Conservation (phyloP, 1,140 invertebrate genomes). For the Heliconius melpomene region DNA sequence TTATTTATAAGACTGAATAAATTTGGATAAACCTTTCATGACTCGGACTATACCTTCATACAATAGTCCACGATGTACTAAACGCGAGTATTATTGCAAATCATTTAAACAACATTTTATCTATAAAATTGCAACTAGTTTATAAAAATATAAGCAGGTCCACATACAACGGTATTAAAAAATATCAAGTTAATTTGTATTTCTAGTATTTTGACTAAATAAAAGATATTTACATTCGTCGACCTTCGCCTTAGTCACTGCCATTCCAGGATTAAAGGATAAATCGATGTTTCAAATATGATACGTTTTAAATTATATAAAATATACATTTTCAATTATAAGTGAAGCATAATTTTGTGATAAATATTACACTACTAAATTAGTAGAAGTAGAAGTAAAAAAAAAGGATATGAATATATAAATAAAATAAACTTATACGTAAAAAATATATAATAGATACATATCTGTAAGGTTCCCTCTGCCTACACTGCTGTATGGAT, state of each 20-base stretch:
- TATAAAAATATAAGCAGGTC: constrained; percentile 19
- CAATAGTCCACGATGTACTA: constrained; percentile 12
- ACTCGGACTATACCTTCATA: not conserved
- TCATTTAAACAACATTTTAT: constrained; percentile 14
- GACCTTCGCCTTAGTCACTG: constrained; percentile 31
- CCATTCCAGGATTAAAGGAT: constrained; percentile 19
- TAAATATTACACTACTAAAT: too few species aligned
- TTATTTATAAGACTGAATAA: not conserved
- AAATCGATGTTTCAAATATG: not conserved
- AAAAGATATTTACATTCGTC: constrained; percentile 71
- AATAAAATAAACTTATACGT: too few species aligned
- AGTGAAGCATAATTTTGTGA: too few species aligned
- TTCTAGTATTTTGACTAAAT: constrained; percentile 70
- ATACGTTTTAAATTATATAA: too few species aligned
- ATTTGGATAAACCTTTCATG: not conserved
- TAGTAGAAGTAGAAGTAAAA: too few species aligned
- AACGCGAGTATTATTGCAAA: constrained; percentile 7
- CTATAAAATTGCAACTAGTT: constrained; percentile 18
- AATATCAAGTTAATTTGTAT: constrained; percentile 70
- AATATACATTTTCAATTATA: too few species aligned
- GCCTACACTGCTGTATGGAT: not conserved
- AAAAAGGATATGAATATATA: too few species aligned
- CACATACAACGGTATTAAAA: constrained; percentile 62
- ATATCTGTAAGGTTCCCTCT: too few species aligned
- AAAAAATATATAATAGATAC: too few species aligned